Evolutionary conservation across 1,140 invertebrate species (phyloP).

Genomic region (Spodoptera frugiperda): DNA sequence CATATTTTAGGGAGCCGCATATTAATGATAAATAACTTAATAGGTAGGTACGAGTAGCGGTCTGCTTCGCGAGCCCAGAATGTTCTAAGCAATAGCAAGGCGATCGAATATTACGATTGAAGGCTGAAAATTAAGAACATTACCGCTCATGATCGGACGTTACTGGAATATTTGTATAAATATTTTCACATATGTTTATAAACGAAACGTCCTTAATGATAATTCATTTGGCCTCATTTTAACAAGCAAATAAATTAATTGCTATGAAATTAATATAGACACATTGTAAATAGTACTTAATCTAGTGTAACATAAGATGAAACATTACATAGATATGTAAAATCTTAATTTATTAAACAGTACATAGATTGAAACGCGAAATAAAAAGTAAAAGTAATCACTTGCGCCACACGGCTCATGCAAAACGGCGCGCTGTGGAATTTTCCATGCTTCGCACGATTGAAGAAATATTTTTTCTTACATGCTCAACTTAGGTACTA

Average conservation of each 20-base stretch:
- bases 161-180: slow-evolving; percentile 52
- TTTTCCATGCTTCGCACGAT: slow-evolving; percentile 44
- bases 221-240: slow-evolving; percentile 44
- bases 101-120: background rate
- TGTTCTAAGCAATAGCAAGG: background rate
- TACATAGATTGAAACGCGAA: background rate
- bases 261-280: background rate
- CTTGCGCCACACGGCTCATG: slow-evolving; percentile 10
- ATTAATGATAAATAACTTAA: no score
- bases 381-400: slow-evolving; percentile 45
- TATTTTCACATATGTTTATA: slow-evolving; percentile 71
- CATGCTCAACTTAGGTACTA: background rate
- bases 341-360: background rate
- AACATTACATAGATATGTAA: background rate
- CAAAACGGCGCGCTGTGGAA: slow-evolving; percentile 42
- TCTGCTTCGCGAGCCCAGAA: no score
- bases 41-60: no score
- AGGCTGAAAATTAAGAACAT: background rate
- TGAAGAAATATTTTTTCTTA: slow-evolving; percentile 15
- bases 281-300: background rate
- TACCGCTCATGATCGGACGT: background rate
- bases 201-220: slow-evolving; percentile 55
- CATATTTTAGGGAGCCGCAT: no score
- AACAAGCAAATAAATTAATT: slow-evolving; percentile 22
- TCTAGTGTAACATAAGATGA: background rate